Conservation (phyloP, 2,888 invertebrate genomes). For the Caenorhabditis sp. region DNA sequence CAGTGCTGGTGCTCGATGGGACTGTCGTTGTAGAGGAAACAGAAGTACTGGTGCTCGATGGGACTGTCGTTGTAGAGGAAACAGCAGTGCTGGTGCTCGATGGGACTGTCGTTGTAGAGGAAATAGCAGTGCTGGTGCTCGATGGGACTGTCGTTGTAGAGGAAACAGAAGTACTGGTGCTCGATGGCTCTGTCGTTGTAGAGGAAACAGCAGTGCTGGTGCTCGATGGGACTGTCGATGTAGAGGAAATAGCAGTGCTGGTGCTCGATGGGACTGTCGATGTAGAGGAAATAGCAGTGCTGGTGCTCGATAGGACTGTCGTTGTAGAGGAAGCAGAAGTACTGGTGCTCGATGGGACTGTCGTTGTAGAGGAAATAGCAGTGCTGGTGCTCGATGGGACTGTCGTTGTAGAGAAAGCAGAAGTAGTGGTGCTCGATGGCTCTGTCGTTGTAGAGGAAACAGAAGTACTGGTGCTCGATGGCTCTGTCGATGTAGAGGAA, state of each 20-base stretch:
- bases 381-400: neutral
- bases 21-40: too few relatives aligned
- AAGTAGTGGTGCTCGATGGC: neutral
- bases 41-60: too few relatives aligned
- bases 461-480: neutral
- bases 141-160: too few relatives aligned
- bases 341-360: neutral
- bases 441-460: neutral
- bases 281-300: neutral
- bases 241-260: neutral
- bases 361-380: neutral
- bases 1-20: too few relatives aligned
- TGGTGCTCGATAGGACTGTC: neutral
- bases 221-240: neutral
- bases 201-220: neutral
- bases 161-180: too few relatives aligned
- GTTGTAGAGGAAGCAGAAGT: neutral
- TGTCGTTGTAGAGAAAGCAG: neutral
- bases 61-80: too few relatives aligned
- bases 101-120: too few relatives aligned
- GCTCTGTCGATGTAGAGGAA: neutral
- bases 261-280: neutral
- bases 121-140: too few relatives aligned
- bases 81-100: too few relatives aligned
- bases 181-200: too few relatives aligned